Conservation (phyloP, 2,888 invertebrate genomes). For the Arrhopalites spinosus region DNA sequence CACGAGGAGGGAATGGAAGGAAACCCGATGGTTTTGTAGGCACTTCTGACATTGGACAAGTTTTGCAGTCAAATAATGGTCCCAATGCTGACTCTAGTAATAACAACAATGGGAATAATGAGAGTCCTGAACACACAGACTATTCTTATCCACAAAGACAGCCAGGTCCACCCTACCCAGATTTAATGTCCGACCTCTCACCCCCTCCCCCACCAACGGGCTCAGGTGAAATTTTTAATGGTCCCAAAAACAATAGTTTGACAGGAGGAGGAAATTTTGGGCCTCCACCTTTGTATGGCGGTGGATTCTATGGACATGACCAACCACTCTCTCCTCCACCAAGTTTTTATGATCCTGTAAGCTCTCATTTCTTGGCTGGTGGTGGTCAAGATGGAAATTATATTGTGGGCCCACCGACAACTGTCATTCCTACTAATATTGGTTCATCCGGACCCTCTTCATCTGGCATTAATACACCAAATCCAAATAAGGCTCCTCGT, state of each 20-base stretch:
- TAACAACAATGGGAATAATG: background rate
- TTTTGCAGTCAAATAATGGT: constrained; percentile 16
- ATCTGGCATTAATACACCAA: background rate
- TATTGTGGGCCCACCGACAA: constrained; percentile 13
- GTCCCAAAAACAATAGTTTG: background rate
- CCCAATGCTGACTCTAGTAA: background rate
- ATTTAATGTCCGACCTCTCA: background rate
- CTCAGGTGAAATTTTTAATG: background rate
- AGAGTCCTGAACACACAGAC: constrained; percentile 2
- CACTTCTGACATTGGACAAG: constrained; percentile 39
- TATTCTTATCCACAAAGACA: constrained; percentile 17
- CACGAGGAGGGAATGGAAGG: constrained; percentile 23
- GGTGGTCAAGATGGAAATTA: background rate
- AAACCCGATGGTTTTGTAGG: constrained; percentile 40
- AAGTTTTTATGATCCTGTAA: constrained; percentile 21
- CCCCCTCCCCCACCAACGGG: background rate
- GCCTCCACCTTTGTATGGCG: constrained; percentile 20
- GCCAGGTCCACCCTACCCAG: constrained; percentile 25
- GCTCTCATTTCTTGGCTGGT: background rate
- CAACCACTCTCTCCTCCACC: constrained; percentile 30
- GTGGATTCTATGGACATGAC: constrained; percentile 10
- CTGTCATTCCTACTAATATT: background rate
- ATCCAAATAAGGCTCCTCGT: background rate
- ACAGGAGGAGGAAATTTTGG: too few relatives aligned
- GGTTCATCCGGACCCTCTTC: background rate